Conservation (phyloP, 2,797 vertebrate species). For the Spea hammondii region DNA sequence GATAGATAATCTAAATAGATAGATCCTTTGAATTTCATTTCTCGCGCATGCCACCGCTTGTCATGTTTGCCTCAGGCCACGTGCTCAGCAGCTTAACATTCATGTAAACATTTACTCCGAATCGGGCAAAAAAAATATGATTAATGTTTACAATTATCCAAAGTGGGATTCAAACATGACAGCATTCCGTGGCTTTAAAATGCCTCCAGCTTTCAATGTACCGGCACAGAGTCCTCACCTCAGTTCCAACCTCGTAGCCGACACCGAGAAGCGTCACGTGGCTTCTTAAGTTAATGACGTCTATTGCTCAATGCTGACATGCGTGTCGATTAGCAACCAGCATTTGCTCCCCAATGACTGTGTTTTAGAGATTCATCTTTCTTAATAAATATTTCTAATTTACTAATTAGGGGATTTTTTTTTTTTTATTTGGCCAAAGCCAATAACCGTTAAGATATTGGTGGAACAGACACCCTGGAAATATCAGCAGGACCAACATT, state of each 20-base stretch:
- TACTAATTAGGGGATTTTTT: neutral
- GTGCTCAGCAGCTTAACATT: conserved; percentile 6
- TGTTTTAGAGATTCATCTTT: neutral
- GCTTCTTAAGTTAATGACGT: neutral
- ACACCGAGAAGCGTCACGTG: neutral
- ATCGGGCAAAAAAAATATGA: conserved; percentile 19
- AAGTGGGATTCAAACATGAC: neutral
- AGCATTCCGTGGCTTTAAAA: neutral
- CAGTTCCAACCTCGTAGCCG: neutral
- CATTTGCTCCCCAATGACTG: neutral
- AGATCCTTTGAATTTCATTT: neutral
- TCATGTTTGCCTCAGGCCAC: neutral
- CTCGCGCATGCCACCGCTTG: neutral
- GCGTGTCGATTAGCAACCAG: neutral
- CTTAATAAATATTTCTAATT: neutral
- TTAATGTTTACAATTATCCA: conserved; percentile 21
- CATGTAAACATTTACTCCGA: conserved; percentile 24
- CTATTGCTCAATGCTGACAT: conserved; percentile 1
- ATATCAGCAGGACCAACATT: neutral
- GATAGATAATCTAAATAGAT: too few relatives aligned
- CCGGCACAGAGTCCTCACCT: neutral
- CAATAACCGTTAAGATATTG: neutral
- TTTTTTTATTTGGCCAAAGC: neutral
- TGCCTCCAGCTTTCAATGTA: conserved; percentile 29
- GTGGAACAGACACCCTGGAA: neutral